Evolutionary conservation across 2,113 vertebrate species (phyloP).

Genomic region (Pandion haliaetus): DNA sequence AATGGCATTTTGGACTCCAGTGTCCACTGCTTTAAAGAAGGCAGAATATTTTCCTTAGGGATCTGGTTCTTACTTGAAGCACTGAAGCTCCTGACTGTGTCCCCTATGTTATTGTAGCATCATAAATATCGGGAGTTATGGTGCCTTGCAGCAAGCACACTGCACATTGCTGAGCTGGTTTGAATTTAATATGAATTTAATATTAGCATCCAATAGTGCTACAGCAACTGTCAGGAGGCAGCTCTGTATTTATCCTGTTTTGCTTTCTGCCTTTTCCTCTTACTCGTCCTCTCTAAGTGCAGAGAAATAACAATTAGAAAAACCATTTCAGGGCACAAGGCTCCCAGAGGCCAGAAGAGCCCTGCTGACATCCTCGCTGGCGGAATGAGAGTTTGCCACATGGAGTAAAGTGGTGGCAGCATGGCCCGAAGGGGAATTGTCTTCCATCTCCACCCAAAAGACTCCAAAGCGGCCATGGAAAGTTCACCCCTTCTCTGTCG

Average conservation of each 20-base stretch:
- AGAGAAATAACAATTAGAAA: no score
- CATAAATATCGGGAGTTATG: background rate
- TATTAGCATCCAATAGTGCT: background rate
- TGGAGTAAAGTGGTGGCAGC: background rate
- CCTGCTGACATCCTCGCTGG: background rate
- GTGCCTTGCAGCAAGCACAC: background rate
- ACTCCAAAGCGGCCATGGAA: fast-evolving
- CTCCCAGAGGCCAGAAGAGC: background rate
- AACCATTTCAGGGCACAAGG: background rate
- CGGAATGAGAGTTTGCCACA: no score
- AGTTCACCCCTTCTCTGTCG: background rate
- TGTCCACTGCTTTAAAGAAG: background rate
- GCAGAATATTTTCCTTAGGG: background rate
- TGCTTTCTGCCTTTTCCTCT: background rate
- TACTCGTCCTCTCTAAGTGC: fast-evolving
- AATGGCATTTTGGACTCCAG: background rate
- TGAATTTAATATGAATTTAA: background rate
- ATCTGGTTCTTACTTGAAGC: background rate
- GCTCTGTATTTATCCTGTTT: background rate
- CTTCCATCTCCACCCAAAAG: background rate
- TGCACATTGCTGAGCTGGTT: conserved; percentile 3
- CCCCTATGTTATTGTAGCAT: background rate
- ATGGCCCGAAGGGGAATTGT: no score
- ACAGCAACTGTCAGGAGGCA: background rate
- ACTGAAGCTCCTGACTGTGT: background rate